phyloP scores from a whole-genome alignment of 2,113 vertebrate species.

The Terrapene triunguis region DNA sequence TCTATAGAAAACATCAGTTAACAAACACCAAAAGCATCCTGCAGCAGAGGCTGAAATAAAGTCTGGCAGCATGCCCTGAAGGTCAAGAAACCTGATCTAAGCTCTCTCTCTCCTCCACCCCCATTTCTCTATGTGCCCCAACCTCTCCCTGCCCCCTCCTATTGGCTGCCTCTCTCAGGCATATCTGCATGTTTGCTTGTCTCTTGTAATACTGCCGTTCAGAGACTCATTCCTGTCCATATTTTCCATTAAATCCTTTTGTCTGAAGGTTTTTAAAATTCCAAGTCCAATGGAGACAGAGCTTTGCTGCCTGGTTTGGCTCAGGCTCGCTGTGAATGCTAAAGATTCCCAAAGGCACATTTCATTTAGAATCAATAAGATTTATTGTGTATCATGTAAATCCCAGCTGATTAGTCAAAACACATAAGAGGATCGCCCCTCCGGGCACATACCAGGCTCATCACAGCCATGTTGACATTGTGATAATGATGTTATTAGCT shows the following conservation, averaged over 20 bases:
- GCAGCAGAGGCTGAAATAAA: background rate
- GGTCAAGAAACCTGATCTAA: background rate
- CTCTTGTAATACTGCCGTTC: background rate
- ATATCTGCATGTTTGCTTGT: background rate
- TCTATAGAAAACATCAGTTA: background rate
- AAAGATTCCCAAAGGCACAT: background rate
- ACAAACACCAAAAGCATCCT: background rate
- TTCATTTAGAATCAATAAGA: background rate
- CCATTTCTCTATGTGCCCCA: background rate
- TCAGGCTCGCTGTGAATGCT: rapidly evolving
- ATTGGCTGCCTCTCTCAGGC: background rate
- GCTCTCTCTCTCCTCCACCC: background rate
- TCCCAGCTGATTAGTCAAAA: background rate
- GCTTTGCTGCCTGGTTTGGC: background rate
- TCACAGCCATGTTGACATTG: background rate
- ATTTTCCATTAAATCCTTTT: background rate
- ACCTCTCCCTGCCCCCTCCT: background rate
- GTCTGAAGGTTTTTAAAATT: rapidly evolving
- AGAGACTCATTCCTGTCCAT: background rate
- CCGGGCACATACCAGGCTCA: background rate
- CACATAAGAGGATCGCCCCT: rapidly evolving
- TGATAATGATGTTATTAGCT: slow-evolving; percentile 10
- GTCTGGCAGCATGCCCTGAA: background rate
- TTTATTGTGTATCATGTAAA: background rate
- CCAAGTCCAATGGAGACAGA: background rate